Evolutionary conservation across 1,140 invertebrate species (phyloP).

Genomic region (Bilobella aurantiaca): DNA sequence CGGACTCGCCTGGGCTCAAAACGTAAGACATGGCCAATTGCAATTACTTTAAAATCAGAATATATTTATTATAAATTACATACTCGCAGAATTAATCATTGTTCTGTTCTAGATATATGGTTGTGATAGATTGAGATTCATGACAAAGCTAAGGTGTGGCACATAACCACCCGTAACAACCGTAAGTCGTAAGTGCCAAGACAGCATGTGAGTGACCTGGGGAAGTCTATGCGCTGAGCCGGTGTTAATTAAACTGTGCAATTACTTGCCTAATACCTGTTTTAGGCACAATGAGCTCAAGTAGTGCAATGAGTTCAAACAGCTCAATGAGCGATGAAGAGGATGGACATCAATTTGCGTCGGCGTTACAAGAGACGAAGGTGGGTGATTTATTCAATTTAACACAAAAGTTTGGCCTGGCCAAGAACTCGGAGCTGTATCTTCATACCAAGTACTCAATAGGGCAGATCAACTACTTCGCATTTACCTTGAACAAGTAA

Average conservation of each 20-base stretch:
- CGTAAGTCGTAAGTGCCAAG: too few relatives aligned
- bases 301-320: neutral
- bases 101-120: too few relatives aligned
- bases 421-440: neutral
- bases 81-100: too few relatives aligned
- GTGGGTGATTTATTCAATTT: constrained; percentile 4
- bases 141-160: too few relatives aligned
- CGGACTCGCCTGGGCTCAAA: too few relatives aligned
- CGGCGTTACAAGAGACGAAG: neutral
- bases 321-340: neutral
- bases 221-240: too few relatives aligned
- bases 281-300: neutral
- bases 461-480: constrained; percentile 26
- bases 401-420: neutral
- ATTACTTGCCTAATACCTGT: neutral
- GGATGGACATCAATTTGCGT: neutral
- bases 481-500: constrained; percentile 23
- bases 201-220: too few relatives aligned
- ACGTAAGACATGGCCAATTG: too few relatives aligned
- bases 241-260: neutral
- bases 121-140: too few relatives aligned
- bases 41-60: too few relatives aligned
- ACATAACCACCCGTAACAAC: too few relatives aligned
- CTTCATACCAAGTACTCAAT: constrained; percentile 18
- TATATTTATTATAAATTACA: too few relatives aligned